Conservation (phyloP, 2,797 vertebrate species). For the Aplochiton taeniatus region DNA sequence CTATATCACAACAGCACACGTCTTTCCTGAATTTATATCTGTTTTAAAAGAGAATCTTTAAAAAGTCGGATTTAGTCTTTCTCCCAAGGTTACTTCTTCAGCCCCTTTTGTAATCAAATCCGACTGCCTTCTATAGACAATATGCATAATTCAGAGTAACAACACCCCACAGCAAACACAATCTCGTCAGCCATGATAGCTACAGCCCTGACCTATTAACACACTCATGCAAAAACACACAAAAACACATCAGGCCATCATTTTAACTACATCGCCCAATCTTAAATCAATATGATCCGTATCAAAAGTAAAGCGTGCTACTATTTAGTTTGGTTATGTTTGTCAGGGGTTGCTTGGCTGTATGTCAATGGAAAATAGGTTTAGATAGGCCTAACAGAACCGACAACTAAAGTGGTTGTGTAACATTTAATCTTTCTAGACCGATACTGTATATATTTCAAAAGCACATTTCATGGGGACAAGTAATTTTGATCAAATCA, state of each 20-base stretch:
- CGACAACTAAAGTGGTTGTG: too few species aligned
- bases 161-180: slow-evolving; percentile 55
- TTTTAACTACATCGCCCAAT: slow-evolving; percentile 22
- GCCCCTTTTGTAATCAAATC: slow-evolving; percentile 35
- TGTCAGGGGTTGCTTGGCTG: too few species aligned
- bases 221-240: slow-evolving; percentile 38
- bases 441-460: too few species aligned
- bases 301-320: too few species aligned
- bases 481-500: too few species aligned
- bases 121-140: slow-evolving; percentile 40
- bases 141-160: slow-evolving; percentile 49
- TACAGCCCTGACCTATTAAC: slow-evolving; percentile 66
- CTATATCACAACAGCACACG: neutral
- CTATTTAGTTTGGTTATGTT: too few species aligned
- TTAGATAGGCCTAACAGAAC: too few species aligned
- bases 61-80: neutral
- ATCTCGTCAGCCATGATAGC: slow-evolving; percentile 62
- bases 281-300: slow-evolving; percentile 38
- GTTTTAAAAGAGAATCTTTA: too few species aligned
- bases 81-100: slow-evolving; percentile 15
- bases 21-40: too few species aligned
- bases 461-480: too few species aligned
- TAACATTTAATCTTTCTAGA: too few species aligned
- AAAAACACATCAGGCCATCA: slow-evolving; percentile 18
- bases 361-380: too few species aligned